These are phyloP conservation scores for Spinus pinus DNA, from an alignment of 2,797 vertebrate species.

Conservation along the genomic window DNA sequence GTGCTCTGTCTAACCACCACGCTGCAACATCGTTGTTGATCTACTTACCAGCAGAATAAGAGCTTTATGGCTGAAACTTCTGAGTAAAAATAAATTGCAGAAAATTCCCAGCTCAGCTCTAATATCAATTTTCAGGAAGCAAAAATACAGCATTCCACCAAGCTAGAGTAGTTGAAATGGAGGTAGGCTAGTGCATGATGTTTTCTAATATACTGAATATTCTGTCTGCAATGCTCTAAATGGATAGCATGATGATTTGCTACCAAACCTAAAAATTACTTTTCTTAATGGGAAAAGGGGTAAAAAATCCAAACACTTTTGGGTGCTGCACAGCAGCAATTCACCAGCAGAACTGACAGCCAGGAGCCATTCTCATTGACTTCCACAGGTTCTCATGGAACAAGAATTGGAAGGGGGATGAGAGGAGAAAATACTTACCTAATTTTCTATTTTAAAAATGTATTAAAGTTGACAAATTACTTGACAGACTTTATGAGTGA, in stretches of 20 bases:
- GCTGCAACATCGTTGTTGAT: not conserved
- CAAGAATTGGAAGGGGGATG: not conserved
- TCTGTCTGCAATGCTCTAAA: not conserved
- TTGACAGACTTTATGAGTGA: not conserved
- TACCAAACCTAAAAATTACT: conserved; percentile 2
- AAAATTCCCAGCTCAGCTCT: conserved; percentile 34
- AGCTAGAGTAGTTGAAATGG: not conserved
- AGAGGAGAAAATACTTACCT: not conserved
- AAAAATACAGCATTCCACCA: conserved; percentile 11
- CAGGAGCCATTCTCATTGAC: not conserved
- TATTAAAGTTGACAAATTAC: not conserved
- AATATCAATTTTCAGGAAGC: conserved; percentile 29
- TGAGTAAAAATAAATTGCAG: conserved; percentile 20
- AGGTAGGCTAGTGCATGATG: not conserved
- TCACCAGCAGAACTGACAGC: not conserved
- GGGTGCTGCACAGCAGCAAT: not conserved
- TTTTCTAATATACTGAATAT: not conserved
- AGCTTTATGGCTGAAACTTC: conserved; percentile 43
- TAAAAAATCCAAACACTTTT: not conserved
- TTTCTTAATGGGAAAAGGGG: not conserved
- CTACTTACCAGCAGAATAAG: conserved; percentile 21
- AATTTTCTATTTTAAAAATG: not conserved
- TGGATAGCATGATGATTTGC: not conserved
- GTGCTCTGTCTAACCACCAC: not conserved
- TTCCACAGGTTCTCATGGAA: not conserved